Evolutionary conservation across 2,797 vertebrate genomes (phyloP).

Genomic region (Phyllotis vaccarum): DNA sequence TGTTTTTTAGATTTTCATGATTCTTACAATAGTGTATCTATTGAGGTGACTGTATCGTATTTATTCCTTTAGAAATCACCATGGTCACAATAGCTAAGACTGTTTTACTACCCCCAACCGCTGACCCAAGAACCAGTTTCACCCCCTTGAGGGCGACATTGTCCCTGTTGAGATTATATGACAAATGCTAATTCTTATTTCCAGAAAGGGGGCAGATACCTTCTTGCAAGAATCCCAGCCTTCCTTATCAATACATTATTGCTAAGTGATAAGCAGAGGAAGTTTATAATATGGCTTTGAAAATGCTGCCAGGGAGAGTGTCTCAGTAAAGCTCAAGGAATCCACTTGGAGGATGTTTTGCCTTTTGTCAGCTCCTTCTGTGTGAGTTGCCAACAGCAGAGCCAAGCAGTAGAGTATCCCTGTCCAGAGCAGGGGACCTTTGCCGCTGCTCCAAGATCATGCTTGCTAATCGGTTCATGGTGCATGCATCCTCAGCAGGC

Average conservation of each 20-base stretch:
- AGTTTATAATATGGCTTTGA: constrained; percentile 49
- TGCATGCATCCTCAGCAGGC: neutral
- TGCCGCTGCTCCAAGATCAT: fast-evolving
- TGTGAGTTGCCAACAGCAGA: neutral
- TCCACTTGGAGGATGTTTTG: neutral
- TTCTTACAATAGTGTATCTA: neutral
- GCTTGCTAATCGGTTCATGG: fast-evolving
- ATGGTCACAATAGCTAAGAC: neutral
- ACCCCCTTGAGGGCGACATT: constrained; percentile 75
- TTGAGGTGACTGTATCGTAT: neutral
- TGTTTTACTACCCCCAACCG: neutral
- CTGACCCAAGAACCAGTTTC: neutral
- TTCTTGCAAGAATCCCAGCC: neutral
- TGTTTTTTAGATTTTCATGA: constrained; percentile 9
- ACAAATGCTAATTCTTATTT: constrained; percentile 27
- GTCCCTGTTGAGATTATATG: constrained; percentile 50
- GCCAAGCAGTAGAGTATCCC: neutral
- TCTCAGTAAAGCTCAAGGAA: neutral
- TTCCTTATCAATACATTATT: constrained; percentile 32
- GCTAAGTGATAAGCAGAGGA: constrained; percentile 51
- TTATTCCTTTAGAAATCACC: neutral
- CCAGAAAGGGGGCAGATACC: neutral
- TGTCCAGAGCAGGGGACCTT: neutral
- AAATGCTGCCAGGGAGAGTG: neutral
- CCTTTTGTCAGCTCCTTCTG: too few relatives aligned